These are phyloP conservation scores for Phoebastria nigripes DNA, from an alignment of 2,797 vertebrate species.

Conservation along the genomic window DNA sequence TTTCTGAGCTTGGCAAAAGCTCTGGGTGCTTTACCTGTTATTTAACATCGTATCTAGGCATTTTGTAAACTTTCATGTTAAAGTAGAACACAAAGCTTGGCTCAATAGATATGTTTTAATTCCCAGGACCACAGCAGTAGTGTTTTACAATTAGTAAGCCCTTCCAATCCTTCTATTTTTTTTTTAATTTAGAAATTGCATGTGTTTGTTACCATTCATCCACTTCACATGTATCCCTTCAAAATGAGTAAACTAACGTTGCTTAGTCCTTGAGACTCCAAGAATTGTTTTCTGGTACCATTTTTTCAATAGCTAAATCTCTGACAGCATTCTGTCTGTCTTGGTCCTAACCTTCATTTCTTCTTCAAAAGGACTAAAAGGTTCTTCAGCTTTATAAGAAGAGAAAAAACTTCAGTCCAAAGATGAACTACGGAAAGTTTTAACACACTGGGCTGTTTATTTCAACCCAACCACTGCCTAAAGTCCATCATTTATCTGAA, in stretches of 20 bases:
- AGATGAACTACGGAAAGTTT: neutral
- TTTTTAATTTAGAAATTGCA: neutral
- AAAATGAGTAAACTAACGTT: accelerated
- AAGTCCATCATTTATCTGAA: neutral
- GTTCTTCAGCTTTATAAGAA: neutral
- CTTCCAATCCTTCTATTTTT: neutral
- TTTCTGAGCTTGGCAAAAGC: neutral
- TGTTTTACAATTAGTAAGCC: neutral
- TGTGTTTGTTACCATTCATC: neutral
- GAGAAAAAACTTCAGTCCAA: neutral
- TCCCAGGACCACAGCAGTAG: neutral
- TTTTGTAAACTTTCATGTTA: neutral
- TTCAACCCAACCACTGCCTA: neutral
- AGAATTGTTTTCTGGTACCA: neutral
- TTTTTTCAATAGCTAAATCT: neutral
- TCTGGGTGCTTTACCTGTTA: neutral
- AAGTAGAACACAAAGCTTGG: neutral
- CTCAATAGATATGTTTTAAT: neutral
- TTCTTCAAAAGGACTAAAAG: neutral
- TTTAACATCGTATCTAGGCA: neutral
- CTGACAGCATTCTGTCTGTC: neutral
- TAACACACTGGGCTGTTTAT: neutral
- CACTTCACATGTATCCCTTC: neutral
- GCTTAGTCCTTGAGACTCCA: neutral
- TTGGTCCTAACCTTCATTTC: neutral